Conservation (phyloP, 2,888 invertebrate genomes). For the Eristalis intricaria region DNA sequence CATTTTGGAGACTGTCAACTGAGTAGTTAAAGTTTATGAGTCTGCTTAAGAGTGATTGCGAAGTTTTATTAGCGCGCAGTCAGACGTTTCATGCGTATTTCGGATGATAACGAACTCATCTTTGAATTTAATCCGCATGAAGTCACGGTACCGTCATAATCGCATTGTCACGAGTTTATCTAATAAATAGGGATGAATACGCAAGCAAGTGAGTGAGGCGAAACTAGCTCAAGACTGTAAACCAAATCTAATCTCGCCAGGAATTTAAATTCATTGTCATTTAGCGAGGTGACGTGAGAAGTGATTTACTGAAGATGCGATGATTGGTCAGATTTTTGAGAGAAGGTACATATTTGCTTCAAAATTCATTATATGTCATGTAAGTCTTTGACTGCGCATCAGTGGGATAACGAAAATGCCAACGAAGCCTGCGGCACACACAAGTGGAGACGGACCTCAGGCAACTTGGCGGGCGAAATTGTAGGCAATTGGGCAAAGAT, state of each 20-base stretch:
- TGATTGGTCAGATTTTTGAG: too few species aligned
- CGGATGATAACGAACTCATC: neutral
- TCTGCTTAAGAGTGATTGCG: neutral
- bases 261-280: neutral
- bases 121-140: neutral
- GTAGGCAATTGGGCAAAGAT: too few species aligned
- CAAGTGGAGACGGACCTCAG: too few species aligned
- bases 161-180: neutral
- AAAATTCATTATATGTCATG: too few species aligned
- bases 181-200: constrained; percentile 12
- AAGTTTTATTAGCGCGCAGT: neutral
- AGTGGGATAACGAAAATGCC: too few species aligned
- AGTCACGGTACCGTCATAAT: neutral
- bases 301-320: neutral
- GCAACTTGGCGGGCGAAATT: too few species aligned
- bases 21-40: neutral
- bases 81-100: neutral
- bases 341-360: too few species aligned
- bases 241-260: neutral
- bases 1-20: neutral
- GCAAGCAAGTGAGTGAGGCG: neutral
- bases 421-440: too few species aligned
- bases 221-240: neutral
- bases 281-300: neutral
- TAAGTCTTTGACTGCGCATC: too few species aligned